Conservation (phyloP, 2,888 invertebrate species). For the Emesis furor region DNA sequence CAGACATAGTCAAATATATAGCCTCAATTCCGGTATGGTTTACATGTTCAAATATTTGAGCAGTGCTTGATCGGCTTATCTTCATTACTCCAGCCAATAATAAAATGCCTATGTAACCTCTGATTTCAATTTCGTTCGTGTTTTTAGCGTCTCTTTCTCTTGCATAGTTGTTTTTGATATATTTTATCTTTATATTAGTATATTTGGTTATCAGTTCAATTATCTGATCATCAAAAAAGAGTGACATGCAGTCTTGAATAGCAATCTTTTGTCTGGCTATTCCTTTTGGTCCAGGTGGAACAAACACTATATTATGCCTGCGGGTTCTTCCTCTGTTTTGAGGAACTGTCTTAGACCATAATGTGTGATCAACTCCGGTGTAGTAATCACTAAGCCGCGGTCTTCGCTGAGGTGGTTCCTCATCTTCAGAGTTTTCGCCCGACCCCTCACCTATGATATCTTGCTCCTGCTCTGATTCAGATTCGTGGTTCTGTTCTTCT, state of each 20-base stretch:
- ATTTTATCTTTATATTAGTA: slow-evolving; percentile 9
- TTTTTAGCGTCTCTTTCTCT: neutral
- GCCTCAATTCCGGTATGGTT: slow-evolving; percentile 20
- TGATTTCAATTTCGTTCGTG: slow-evolving; percentile 12
- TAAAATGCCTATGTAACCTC: slow-evolving; percentile 13
- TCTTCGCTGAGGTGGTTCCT: neutral
- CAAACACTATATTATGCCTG: slow-evolving; percentile 24
- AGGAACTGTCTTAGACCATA: slow-evolving; percentile 14
- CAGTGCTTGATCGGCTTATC: neutral
- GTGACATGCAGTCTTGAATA: neutral
- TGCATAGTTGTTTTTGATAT: slow-evolving; percentile 14
- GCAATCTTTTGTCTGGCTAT: neutral
- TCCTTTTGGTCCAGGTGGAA: slow-evolving; percentile 14
- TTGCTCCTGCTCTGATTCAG: neutral
- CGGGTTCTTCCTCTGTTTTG: slow-evolving; percentile 16
- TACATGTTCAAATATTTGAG: slow-evolving; percentile 19
- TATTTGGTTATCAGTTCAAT: slow-evolving; percentile 8
- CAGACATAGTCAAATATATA: slow-evolving; percentile 17
- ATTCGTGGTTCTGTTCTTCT: too few relatives aligned
- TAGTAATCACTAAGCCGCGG: neutral
- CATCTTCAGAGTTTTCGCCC: neutral
- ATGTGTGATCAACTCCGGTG: neutral
- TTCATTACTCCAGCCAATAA: slow-evolving; percentile 14
- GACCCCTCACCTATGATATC: neutral
- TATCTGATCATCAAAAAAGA: neutral